Conservation (phyloP, 2,797 vertebrate genomes). For the Hypotaenidia philippensis region DNA sequence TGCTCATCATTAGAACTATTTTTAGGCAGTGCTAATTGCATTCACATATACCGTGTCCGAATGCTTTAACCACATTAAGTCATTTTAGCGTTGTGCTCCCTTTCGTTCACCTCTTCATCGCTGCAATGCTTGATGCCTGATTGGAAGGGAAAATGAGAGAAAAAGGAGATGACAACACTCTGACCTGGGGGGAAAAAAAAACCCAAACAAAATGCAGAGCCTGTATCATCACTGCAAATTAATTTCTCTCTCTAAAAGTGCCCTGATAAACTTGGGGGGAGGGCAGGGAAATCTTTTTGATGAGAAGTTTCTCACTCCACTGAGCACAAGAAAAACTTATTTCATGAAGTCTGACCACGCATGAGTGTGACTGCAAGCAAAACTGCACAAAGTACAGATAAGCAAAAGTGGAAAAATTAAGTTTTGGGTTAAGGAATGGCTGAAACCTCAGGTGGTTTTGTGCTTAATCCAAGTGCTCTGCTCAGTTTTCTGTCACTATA, state of each 20-base stretch:
- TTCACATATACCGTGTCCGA: neutral
- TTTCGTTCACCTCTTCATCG: slow-evolving; percentile 4
- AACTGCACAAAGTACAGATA: neutral
- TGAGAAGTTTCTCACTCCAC: neutral
- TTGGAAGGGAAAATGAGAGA: neutral
- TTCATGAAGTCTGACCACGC: neutral
- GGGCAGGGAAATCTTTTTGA: neutral
- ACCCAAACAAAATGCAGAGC: neutral
- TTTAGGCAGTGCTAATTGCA: neutral
- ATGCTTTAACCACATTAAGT: neutral
- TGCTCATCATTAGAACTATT: neutral
- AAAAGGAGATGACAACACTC: neutral
- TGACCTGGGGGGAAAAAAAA: neutral
- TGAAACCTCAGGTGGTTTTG: neutral
- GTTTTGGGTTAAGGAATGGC: neutral
- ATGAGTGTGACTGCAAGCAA: neutral
- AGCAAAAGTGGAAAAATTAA: neutral
- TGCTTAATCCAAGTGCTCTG: neutral
- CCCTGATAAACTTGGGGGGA: neutral
- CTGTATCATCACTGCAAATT: neutral
- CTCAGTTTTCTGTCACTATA: neutral
- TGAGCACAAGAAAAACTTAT: neutral
- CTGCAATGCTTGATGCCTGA: neutral
- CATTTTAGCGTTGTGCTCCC: neutral
- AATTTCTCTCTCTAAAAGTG: neutral